Base-by-base conservation (phyloP, 53 echinoderm and acorn worm genomes). In the Paelopatides confundens region DNA sequence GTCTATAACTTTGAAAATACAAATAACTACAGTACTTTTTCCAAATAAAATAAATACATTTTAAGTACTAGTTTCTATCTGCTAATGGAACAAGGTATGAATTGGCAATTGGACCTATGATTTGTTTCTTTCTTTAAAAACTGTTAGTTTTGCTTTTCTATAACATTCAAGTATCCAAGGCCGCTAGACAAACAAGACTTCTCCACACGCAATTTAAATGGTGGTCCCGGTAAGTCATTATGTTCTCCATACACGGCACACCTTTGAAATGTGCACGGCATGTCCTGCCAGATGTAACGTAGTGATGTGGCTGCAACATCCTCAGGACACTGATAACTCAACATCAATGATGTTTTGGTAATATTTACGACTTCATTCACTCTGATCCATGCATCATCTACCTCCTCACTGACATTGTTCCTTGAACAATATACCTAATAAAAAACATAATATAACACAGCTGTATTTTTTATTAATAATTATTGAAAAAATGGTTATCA, bases 221-320 rank as follows among this genome's bases (percentile, higher is more conserved):
- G 94, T 13, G 91, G 88, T 17, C 87, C 91, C 5, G 94, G 94
- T 5, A 93, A 37, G 17, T 54, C 52, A 30, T 69, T 88, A 14
- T 62, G 36, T 15, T 85, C 76, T 48, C 91, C 85, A 51, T 93
- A 93, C 15, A 93, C 86, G 0, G 94, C 85, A 69, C 94, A 93
- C 24, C 69, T 85, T 79, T 93, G 91, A 51, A 78, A 93, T 12
- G 85, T 70, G 65, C 94, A 93, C 6, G 94, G 91, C 64, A 68
- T 85, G 13, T 91, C 94, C 28, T 90, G 77, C 94, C 94, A 93
- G 2, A 85, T 58, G 35, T 91, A 91, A 12, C 91, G 66, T 34
- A 93, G 21, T 1, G 58, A 58, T 58, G n/a, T 58, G 24, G 58
- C 58, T 21, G 6, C 18, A 26, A 58, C n/a, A 23, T 58, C n/a